Percentiles rank a stretch among this genome's conserved stretches.
phyloP scores from a whole-genome alignment of 2,797 vertebrate genomes.

The Esox masquinongy region DNA sequence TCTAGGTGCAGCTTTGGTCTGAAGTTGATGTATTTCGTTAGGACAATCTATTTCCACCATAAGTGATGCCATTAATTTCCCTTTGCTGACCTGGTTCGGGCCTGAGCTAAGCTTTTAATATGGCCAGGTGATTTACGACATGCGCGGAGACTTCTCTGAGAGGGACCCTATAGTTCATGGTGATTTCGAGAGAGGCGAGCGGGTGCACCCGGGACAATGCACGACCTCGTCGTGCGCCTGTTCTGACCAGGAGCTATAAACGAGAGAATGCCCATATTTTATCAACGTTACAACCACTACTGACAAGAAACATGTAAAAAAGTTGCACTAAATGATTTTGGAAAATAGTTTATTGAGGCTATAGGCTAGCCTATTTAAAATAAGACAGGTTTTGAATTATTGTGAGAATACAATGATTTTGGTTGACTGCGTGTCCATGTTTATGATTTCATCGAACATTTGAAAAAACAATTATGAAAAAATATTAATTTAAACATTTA shows the following conservation, averaged over 20 bases:
- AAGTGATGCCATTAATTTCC: constrained; percentile 64
- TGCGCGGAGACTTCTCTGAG: constrained; percentile 44
- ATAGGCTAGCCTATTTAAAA: neutral
- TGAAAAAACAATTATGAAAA: neutral
- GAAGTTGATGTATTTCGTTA: constrained; percentile 57
- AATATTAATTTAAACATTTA: neutral
- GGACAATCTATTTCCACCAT: constrained; percentile 51
- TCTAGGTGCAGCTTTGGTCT: neutral
- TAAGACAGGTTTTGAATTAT: neutral
- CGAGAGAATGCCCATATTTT: neutral
- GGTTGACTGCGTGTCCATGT: neutral
- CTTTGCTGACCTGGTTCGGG: constrained; percentile 50
- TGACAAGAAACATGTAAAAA: neutral
- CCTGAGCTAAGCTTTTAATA: constrained; percentile 66
- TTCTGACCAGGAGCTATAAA: neutral
- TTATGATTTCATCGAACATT: neutral
- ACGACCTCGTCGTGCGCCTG: constrained; percentile 30
- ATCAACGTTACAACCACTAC: neutral
- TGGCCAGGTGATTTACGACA: constrained; percentile 60
- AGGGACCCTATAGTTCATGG: constrained; percentile 35
- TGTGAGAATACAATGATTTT: neutral
- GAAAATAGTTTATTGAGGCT: neutral
- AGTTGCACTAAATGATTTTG: neutral
- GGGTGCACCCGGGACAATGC: constrained; percentile 20
- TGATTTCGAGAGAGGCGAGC: constrained; percentile 37